These are phyloP conservation scores for Accipiter cooperii DNA, from an alignment of 2,113 vertebrate genomes.

Conservation along the genomic window DNA sequence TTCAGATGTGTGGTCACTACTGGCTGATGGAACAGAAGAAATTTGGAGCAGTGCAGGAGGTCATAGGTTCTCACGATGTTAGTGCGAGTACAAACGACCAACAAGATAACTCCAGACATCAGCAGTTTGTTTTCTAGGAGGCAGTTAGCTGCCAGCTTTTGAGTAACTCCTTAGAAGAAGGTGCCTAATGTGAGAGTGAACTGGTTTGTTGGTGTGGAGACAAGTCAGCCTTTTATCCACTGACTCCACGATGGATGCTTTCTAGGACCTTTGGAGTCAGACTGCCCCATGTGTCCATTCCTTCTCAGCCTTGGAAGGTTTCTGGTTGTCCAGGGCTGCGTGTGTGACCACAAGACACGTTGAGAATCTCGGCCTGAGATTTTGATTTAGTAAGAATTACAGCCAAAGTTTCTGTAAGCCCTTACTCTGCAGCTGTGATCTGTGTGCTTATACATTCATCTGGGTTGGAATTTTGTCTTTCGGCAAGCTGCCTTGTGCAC, in stretches of 20 bases:
- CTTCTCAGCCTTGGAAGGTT: neutral
- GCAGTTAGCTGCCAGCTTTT: neutral
- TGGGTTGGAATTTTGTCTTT: neutral
- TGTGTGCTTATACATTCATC: rapidly evolving
- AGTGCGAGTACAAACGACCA: neutral
- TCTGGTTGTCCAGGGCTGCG: neutral
- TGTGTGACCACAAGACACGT: neutral
- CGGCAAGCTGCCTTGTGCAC: neutral
- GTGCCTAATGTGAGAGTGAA: neutral
- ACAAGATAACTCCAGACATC: neutral
- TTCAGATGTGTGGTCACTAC: neutral
- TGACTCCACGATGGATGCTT: neutral
- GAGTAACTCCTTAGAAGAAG: neutral
- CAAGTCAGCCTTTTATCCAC: neutral
- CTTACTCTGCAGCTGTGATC: neutral
- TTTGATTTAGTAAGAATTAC: rapidly evolving
- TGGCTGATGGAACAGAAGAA: neutral
- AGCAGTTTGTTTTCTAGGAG: constrained; percentile 3
- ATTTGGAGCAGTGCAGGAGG: neutral
- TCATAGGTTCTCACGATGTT: rapidly evolving
- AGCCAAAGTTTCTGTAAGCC: neutral
- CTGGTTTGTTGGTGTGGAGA: neutral
- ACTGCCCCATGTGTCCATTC: neutral
- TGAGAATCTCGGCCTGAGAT: neutral
- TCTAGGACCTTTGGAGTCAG: neutral